A percentile compares a stretch with the other conserved stretches of the same genome.
These are phyloP conservation scores for Drosophila paulistorum DNA, from an alignment of 1,140 invertebrate genomes.

Conservation along the genomic window DNA sequence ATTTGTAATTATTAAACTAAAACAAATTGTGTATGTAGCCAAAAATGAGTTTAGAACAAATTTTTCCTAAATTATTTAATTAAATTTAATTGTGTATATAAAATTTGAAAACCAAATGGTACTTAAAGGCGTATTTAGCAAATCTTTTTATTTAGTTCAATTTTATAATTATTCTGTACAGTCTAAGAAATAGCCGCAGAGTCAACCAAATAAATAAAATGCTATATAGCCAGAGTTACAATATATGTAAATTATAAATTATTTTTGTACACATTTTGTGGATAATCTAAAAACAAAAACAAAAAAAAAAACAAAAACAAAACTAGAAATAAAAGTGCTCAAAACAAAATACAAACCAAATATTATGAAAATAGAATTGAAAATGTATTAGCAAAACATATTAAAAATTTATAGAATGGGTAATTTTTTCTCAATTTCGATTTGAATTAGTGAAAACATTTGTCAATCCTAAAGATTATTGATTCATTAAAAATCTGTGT, in stretches of 20 bases:
- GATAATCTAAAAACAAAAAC: conserved; percentile 1
- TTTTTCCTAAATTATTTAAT: conserved; percentile 36
- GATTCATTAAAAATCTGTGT: no score
- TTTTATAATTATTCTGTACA: conserved; percentile 35
- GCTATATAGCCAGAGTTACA: conserved; percentile 63
- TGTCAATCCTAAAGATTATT: not conserved
- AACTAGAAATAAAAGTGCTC: conserved; percentile 29
- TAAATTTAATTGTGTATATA: conserved; percentile 23
- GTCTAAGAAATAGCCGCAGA: conserved; percentile 39
- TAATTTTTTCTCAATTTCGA: not conserved
- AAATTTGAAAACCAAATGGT: conserved; percentile 16
- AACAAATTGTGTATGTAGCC: conserved; percentile 65
- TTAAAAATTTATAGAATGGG: not conserved
- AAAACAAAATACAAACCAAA: conserved; percentile 31
- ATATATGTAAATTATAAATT: conserved; percentile 71
- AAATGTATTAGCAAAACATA: conserved; percentile 12
- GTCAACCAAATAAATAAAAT: conserved; percentile 44
- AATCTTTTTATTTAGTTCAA: conserved; percentile 43
- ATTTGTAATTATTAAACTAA: conserved; percentile 30
- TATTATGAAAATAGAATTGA: conserved; percentile 35
- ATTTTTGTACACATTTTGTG: conserved; percentile 74
- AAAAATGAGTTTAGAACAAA: conserved; percentile 67
- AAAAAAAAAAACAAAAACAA: not conserved
- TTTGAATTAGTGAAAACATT: not conserved
- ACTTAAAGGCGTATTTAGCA: conserved; percentile 49